phyloP scores from a whole-genome alignment of 2,888 invertebrate genomes.

The Yponomeuta cagnagella region DNA sequence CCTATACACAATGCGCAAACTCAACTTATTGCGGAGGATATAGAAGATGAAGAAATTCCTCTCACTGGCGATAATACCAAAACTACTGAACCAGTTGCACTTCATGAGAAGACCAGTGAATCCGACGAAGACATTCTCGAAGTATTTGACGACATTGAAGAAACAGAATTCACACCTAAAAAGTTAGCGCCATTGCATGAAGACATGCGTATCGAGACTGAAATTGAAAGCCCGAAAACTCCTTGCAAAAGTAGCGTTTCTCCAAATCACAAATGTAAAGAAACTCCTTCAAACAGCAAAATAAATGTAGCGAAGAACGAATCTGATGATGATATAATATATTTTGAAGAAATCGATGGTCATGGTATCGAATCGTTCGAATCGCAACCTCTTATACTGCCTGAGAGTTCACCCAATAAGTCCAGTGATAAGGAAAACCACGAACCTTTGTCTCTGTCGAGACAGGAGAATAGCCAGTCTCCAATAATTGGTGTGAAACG shows the following conservation, averaged over 20 bases:
- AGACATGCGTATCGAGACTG: background rate
- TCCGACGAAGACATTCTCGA: conserved; percentile 39
- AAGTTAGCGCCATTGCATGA: background rate
- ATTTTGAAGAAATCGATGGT: conserved; percentile 50
- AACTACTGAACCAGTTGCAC: background rate
- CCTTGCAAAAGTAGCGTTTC: background rate
- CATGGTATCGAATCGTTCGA: conserved; percentile 29
- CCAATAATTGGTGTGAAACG: conserved; percentile 17
- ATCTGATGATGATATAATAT: conserved; percentile 26
- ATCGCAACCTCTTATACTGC: conserved; percentile 49
- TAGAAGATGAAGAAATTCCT: background rate
- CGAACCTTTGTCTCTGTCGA: background rate
- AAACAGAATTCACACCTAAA: conserved; percentile 9
- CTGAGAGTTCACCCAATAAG: conserved; percentile 27
- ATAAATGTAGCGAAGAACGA: background rate
- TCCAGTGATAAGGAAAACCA: conserved; percentile 13
- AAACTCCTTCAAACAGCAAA: background rate
- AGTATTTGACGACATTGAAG: conserved; percentile 15
- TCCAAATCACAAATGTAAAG: background rate
- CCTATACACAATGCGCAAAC: conserved; percentile 9
- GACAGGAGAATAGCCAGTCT: background rate
- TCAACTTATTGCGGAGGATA: background rate
- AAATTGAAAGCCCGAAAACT: background rate
- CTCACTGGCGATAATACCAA: background rate
- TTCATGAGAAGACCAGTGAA: conserved; percentile 27